phyloP scores from a whole-genome alignment of 1,140 invertebrate species.

The Oreohelix idahoensis region DNA sequence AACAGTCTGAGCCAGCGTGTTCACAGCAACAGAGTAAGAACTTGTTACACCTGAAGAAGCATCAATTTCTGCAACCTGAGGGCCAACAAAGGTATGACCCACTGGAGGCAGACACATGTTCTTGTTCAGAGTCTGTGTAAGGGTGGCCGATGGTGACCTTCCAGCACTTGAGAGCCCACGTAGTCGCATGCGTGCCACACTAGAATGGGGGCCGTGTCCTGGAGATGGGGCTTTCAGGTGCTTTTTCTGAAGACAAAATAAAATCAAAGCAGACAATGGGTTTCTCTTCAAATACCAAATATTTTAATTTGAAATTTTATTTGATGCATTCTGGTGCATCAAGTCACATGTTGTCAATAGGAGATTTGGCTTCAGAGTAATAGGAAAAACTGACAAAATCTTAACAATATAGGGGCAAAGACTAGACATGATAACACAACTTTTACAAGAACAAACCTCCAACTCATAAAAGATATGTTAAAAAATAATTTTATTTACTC shows the following conservation, averaged over 20 bases:
- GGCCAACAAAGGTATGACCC: slow-evolving; percentile 54
- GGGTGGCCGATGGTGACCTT: slow-evolving; percentile 26
- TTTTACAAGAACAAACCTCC: too few relatives aligned
- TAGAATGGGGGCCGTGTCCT: slow-evolving; percentile 45
- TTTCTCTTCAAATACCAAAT: too few relatives aligned
- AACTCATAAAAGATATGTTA: too few relatives aligned
- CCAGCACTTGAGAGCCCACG: slow-evolving; percentile 57
- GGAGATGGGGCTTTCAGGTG: slow-evolving; percentile 62
- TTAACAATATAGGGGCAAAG: too few relatives aligned
- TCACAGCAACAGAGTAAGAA: slow-evolving; percentile 33
- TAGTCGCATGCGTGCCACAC: slow-evolving; percentile 48
- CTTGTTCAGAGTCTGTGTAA: slow-evolving; percentile 62
- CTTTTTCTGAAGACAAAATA: slow-evolving; percentile 47
- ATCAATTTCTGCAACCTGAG: not conserved
- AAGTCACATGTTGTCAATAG: too few relatives aligned
- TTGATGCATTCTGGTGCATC: too few relatives aligned
- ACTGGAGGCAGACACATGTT: slow-evolving; percentile 70
- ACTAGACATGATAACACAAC: too few relatives aligned
- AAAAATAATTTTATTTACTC: too few relatives aligned
- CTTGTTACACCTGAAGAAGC: slow-evolving; percentile 22
- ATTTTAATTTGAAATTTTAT: too few relatives aligned
- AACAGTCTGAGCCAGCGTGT: slow-evolving; percentile 41
- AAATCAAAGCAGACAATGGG: too few relatives aligned
- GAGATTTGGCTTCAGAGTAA: too few relatives aligned
- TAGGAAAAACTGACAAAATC: too few relatives aligned